These are phyloP conservation scores for Phengaris alcon DNA, from an alignment of 2,888 invertebrate species.

Conservation along the genomic window DNA sequence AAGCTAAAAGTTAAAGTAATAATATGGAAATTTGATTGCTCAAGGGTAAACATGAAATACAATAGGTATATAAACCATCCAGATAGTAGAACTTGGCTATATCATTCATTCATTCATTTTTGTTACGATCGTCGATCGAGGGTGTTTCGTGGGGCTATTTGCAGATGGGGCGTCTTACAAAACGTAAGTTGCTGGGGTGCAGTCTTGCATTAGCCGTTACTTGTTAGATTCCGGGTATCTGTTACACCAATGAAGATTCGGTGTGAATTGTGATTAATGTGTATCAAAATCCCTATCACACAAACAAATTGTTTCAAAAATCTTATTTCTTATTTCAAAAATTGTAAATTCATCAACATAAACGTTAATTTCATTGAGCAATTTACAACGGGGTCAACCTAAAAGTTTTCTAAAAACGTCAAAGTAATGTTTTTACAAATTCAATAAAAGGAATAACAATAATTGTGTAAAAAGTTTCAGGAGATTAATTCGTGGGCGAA, in stretches of 20 bases:
- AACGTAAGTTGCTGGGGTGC: slow-evolving; percentile 36
- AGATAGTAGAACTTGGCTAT: background rate
- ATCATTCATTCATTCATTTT: background rate
- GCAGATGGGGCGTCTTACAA: slow-evolving; percentile 36
- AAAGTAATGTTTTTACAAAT: slow-evolving; percentile 9
- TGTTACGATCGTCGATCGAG: background rate
- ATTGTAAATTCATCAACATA: background rate
- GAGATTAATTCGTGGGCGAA: slow-evolving; percentile 8
- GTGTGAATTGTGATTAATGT: background rate
- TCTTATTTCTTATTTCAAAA: background rate
- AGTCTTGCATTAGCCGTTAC: slow-evolving; percentile 32
- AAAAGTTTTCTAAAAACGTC: background rate
- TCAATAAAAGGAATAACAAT: slow-evolving; percentile 19
- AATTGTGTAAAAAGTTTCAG: slow-evolving; percentile 10
- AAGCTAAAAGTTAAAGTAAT: background rate
- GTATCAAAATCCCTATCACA: too few species aligned
- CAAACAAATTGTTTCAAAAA: background rate
- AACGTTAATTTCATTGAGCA: slow-evolving; percentile 8
- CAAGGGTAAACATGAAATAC: too few species aligned
- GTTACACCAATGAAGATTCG: slow-evolving; percentile 35
- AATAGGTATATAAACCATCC: too few species aligned
- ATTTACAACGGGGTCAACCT: background rate
- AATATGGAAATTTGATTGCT: background rate
- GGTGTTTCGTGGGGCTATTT: slow-evolving; percentile 2
- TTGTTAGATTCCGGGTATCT: slow-evolving; percentile 30